Evolutionary conservation across 35 echinoderm and acorn worm genomes (phyloP), one percentile per base, ranked within the genome.

Genomic region (Ophiothrix spiculata): DNA sequence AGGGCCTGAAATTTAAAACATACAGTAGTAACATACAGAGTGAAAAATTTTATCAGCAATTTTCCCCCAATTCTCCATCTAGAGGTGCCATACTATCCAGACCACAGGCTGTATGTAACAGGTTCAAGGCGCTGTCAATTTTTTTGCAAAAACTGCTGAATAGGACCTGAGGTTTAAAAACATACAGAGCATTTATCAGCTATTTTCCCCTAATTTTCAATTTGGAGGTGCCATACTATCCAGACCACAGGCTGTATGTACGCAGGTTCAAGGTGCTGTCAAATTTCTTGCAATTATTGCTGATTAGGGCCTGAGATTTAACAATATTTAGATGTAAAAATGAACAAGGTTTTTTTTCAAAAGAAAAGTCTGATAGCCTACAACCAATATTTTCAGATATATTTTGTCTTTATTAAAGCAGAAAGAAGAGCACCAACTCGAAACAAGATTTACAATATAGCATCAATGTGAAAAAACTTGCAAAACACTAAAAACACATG

Each of bases 261-360:
- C n/a, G 75, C 1, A 49, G 86, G 1, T 81, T 82, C 29, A 98
- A 40, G 1, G 88, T 82, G 14, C 74, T 0, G 64, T 81, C 82
- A 45, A 98, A 98, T 40, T 89, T 91, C 37, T 94, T 75, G 73
- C 95, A 98, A 75, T 98, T 94, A 21, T 45, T 81, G 42, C 85
- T 83, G 41, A 98, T 89, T 28, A 90, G 32, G 45, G 88, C 85
- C 95, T 98, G 86, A 28, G 45, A 37, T 76, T 37, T 29, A 1
- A 33, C n/a, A n/a, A n/a, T n/a, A n/a, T n/a, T n/a, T n/a, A n/a
- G n/a, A n/a, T n/a, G n/a, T n/a, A n/a, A n/a, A n/a, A n/a, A n/a
- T n/a, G n/a, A n/a, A n/a, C n/a, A n/a, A n/a, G n/a, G n/a, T n/a
- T n/a, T n/a, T n/a, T n/a, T n/a, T n/a, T n/a, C n/a, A n/a, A n/a